These are phyloP conservation scores for Drosophila bunnanda DNA, from an alignment of 2,888 invertebrate species.

Conservation along the genomic window DNA sequence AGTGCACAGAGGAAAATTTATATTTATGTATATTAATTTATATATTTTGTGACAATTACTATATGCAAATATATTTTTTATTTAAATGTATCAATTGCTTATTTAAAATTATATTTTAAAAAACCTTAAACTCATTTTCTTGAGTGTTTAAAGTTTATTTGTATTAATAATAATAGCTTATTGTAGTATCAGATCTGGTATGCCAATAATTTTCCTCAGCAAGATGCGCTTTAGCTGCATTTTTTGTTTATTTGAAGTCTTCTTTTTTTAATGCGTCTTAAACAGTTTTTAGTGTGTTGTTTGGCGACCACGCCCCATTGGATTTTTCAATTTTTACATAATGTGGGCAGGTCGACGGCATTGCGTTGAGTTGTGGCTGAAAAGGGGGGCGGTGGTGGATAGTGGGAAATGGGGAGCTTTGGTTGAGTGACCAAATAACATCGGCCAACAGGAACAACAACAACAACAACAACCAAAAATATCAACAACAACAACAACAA, in stretches of 20 bases:
- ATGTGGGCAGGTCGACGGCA: constrained; percentile 51
- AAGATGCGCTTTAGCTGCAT: constrained; percentile 31
- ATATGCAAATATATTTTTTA: neutral
- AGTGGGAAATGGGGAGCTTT: constrained; percentile 57
- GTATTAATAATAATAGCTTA: neutral
- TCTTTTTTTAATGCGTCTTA: constrained; percentile 35
- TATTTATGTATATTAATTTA: neutral
- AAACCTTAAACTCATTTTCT: neutral
- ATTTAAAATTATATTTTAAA: neutral
- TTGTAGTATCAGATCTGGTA: neutral
- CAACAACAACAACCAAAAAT: constrained; percentile 17
- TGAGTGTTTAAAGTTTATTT: neutral
- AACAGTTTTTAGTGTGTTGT: constrained; percentile 55
- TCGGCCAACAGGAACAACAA: constrained; percentile 20
- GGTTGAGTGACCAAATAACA: constrained; percentile 68
- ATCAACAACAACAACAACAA: constrained; percentile 10
- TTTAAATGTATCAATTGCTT: neutral
- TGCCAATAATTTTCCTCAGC: neutral
- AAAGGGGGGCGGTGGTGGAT: constrained; percentile 21
- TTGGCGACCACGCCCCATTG: constrained; percentile 59
- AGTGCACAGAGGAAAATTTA: constrained; percentile 2
- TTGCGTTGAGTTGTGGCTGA: constrained; percentile 1
- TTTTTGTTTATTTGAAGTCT: neutral
- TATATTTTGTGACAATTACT: neutral
- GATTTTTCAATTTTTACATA: constrained; percentile 67